These are phyloP conservation scores for Tyto alba DNA, from an alignment of 2,113 vertebrate genomes.

Conservation along the genomic window DNA sequence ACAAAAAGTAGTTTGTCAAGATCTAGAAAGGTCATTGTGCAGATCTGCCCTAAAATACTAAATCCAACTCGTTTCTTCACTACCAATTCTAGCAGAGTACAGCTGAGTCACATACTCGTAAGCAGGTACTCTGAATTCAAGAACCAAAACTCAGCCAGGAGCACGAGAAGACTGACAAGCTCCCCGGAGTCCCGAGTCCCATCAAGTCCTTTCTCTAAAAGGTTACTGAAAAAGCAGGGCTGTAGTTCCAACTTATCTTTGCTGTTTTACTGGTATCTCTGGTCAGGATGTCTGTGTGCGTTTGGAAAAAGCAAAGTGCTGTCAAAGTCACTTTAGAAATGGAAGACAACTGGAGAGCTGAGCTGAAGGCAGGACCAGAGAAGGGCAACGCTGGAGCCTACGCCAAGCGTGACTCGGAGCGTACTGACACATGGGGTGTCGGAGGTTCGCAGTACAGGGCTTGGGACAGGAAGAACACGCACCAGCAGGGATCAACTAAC, in stretches of 20 bases:
- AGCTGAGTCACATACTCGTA: accelerated
- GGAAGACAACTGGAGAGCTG: neutral
- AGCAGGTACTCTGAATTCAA: neutral
- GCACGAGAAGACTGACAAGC: accelerated
- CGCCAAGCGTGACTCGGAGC: too few species aligned
- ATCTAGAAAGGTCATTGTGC: neutral
- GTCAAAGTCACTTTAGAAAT: neutral
- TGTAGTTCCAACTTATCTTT: neutral
- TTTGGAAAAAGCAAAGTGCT: neutral
- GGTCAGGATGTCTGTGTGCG: neutral
- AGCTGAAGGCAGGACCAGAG: neutral
- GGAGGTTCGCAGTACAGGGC: neutral
- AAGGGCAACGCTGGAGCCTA: accelerated
- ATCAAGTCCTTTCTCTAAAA: neutral
- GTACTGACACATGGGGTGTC: neutral
- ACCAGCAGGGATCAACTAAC: neutral
- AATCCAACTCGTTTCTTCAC: neutral
- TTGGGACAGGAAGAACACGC: too few species aligned
- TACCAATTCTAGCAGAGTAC: accelerated
- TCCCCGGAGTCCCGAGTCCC: too few species aligned
- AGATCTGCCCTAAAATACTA: neutral
- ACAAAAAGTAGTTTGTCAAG: neutral
- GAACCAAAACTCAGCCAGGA: neutral
- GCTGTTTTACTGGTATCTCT: neutral
- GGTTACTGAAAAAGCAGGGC: neutral